These are phyloP conservation scores for Apogon talboti DNA, from an alignment of 2,797 vertebrate species.

Conservation along the genomic window DNA sequence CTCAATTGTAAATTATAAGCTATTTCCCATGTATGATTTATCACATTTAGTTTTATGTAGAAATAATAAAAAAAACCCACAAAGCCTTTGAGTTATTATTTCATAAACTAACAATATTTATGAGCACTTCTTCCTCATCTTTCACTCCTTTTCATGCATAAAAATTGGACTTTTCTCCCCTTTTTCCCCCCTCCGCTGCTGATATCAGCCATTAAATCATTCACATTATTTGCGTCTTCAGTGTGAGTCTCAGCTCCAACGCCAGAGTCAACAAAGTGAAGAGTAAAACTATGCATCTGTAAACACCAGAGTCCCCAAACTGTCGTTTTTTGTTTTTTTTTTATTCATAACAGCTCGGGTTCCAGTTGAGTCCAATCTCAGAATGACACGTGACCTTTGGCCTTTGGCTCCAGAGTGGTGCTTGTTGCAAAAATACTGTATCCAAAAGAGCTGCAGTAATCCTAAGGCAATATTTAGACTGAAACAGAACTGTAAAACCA, in stretches of 20 bases:
- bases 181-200: neutral
- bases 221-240: constrained; percentile 30
- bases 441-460: constrained; percentile 30
- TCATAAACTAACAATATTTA: constrained; percentile 17
- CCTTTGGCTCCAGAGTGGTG: constrained; percentile 32
- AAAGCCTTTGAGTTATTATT: constrained; percentile 23
- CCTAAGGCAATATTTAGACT: constrained; percentile 37
- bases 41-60: neutral
- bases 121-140: constrained; percentile 8
- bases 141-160: neutral
- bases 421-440: constrained; percentile 21
- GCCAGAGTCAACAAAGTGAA: constrained; percentile 54
- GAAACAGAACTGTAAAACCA: constrained; percentile 8
- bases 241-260: neutral
- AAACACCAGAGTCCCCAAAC: constrained; percentile 43
- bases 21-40: constrained; percentile 7
- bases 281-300: constrained; percentile 47
- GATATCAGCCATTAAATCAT: constrained; percentile 45
- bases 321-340: neutral
- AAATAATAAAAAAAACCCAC: constrained; percentile 11
- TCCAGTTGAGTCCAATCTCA: constrained; percentile 30
- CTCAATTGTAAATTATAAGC: neutral
- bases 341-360: constrained; percentile 27
- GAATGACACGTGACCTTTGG: constrained; percentile 65
- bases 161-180: constrained; percentile 10